A percentile compares a stretch with the other conserved stretches of the same genome.
Conservation (phyloP, 2,888 invertebrate genomes). For the Melieria omissa region DNA sequence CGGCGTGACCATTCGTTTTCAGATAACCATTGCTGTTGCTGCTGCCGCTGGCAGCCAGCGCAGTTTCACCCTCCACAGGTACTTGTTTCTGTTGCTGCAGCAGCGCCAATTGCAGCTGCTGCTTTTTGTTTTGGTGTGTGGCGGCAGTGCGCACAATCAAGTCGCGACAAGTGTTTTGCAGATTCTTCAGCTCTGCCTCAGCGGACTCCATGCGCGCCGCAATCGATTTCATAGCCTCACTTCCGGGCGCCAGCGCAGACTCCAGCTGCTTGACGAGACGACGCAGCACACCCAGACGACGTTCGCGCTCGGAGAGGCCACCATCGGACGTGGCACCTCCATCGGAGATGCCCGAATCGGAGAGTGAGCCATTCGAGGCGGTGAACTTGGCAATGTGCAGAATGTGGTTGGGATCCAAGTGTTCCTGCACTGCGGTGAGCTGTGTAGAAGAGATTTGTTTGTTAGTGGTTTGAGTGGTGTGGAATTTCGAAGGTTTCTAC, state of each 20-base stretch:
- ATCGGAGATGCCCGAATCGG: conserved; percentile 80
- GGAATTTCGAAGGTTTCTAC: conserved; percentile 1
- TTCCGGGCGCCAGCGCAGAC: conserved; percentile 75
- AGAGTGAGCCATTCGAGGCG: conserved; percentile 72
- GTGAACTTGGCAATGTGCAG: conserved; percentile 64
- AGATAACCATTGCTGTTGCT: conserved; percentile 38
- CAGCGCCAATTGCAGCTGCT: conserved; percentile 43
- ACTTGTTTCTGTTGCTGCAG: conserved; percentile 38
- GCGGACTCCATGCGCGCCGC: conserved; percentile 75
- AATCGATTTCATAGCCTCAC: conserved; percentile 73
- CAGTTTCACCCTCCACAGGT: conserved; percentile 1
- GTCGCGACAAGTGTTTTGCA: conserved; percentile 76
- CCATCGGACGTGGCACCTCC: conserved; percentile 80
- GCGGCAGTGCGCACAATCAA: conserved; percentile 67
- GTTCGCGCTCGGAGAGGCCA: conserved; percentile 74
- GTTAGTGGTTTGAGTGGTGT: neutral
- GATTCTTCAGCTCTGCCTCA: conserved; percentile 74
- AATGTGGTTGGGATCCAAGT: conserved; percentile 63
- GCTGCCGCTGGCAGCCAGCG: conserved; percentile 31
- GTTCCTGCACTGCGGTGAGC: conserved; percentile 62
- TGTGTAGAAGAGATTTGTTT: conserved; percentile 34
- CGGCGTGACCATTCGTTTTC: conserved; percentile 30
- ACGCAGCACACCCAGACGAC: conserved; percentile 74
- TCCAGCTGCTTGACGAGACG: conserved; percentile 75
- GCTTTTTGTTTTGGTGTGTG: conserved; percentile 61